Conservation (phyloP, 2,888 invertebrate genomes). For the Pyrrhia umbra region DNA sequence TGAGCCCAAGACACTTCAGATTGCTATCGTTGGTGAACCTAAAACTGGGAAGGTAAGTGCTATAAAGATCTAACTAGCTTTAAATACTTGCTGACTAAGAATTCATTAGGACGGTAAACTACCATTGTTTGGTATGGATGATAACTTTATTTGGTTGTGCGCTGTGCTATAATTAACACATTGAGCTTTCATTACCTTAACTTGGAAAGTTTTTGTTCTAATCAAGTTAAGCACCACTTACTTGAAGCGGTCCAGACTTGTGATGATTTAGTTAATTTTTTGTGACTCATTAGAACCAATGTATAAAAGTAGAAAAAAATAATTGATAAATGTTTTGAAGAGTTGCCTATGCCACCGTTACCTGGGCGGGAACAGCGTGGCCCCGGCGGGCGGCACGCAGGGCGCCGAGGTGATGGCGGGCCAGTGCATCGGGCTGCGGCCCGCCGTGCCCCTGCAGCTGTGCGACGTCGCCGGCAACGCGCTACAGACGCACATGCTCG, state of each 20-base stretch:
- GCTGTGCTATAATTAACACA: too few species aligned
- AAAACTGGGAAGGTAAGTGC: slow-evolving; percentile 95
- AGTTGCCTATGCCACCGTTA: slow-evolving; percentile 84
- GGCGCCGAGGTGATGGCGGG: slow-evolving; percentile 87
- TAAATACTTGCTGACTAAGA: background rate
- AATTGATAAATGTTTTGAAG: slow-evolving; percentile 61
- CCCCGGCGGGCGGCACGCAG: slow-evolving; percentile 76
- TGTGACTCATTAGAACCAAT: too few species aligned
- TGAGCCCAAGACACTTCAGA: slow-evolving; percentile 92
- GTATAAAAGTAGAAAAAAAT: background rate
- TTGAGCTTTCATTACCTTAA: too few species aligned
- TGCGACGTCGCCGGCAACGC: slow-evolving; percentile 96
- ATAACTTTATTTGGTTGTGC: too few species aligned
- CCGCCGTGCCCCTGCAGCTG: slow-evolving; percentile 92
- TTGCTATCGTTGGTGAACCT: slow-evolving; percentile 95
- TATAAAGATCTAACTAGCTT: background rate
- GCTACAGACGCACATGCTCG: slow-evolving; percentile 94
- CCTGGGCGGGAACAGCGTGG: slow-evolving; percentile 72
- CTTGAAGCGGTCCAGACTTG: too few species aligned
- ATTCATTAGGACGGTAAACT: background rate
- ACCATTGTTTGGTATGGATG: too few species aligned
- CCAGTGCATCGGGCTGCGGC: slow-evolving; percentile 81
- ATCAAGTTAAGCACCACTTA: too few species aligned
- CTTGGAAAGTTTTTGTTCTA: too few species aligned
- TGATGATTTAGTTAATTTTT: too few species aligned